These are phyloP conservation scores for Dromaius novaehollandiae DNA, from an alignment of 2,113 vertebrate species.

Conservation along the genomic window DNA sequence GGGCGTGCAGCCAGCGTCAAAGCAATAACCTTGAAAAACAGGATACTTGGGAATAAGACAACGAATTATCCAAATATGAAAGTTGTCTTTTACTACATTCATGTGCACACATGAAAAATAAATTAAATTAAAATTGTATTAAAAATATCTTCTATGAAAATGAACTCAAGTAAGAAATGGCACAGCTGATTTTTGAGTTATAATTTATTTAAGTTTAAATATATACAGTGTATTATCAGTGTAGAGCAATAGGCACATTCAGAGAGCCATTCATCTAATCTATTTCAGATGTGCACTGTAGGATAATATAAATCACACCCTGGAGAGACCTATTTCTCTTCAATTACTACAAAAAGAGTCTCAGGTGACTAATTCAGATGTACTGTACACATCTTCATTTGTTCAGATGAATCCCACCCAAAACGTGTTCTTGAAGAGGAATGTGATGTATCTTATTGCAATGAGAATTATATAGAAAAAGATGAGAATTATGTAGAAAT, in stretches of 20 bases:
- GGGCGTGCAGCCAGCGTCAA: background rate
- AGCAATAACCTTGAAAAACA: background rate
- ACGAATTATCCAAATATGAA: background rate
- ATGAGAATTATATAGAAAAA: background rate
- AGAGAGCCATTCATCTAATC: background rate
- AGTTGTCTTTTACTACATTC: background rate
- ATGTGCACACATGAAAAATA: background rate
- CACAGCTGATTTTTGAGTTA: background rate
- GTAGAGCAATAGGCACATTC: background rate
- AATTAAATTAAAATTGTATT: background rate
- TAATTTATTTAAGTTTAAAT: background rate
- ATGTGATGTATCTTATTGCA: background rate
- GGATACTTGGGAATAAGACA: background rate
- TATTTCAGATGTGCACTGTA: background rate
- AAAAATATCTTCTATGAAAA: background rate
- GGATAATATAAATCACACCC: background rate
- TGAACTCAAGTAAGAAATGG: background rate
- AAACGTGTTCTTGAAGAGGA: background rate
- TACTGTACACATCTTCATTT: background rate
- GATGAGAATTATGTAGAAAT: background rate
- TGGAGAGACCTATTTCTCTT: background rate
- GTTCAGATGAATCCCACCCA: background rate
- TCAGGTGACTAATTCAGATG: slow-evolving; percentile 7
- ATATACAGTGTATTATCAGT: background rate
- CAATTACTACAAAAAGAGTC: background rate